Conservation (phyloP, 2,888 invertebrate species). For the Napeogenes sylphis region DNA sequence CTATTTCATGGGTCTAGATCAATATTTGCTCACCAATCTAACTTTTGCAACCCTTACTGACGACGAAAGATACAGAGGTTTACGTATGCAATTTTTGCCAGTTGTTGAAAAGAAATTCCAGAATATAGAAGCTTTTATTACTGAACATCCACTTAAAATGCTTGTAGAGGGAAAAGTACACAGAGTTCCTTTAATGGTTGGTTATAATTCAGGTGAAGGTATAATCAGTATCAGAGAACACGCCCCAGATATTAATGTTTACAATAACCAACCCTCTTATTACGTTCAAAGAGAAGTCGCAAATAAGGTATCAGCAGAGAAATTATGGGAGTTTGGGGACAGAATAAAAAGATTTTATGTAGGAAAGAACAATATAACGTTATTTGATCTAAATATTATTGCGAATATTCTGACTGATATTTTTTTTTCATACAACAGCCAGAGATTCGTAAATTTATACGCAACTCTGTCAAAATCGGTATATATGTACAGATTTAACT, state of each 20-base stretch:
- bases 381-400: constrained; percentile 37
- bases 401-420: constrained; percentile 43
- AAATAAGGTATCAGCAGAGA: constrained; percentile 35
- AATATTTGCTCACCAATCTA: constrained; percentile 41
- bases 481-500: constrained; percentile 54
- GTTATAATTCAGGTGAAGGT: constrained; percentile 57
- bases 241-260: constrained; percentile 36
- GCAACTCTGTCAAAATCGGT: constrained; percentile 34
- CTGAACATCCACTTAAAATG: constrained; percentile 41
- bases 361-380: constrained; percentile 38
- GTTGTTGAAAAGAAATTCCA: constrained; percentile 50
- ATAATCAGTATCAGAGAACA: constrained; percentile 40
- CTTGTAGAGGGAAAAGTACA: constrained; percentile 41
- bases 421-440: constrained; percentile 45
- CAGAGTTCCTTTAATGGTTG: constrained; percentile 50
- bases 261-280: constrained; percentile 44
- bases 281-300: constrained; percentile 48
- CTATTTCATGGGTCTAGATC: constrained; percentile 40
- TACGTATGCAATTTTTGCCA: constrained; percentile 50
- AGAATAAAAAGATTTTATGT: constrained; percentile 50
- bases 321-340: constrained; percentile 43
- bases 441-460: constrained; percentile 49
- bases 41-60: constrained; percentile 40
- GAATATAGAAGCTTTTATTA: constrained; percentile 45
- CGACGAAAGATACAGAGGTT: constrained; percentile 48